Evolutionary conservation across 2,113 vertebrate genomes (phyloP).

Genomic region (Calyptomena viridis): DNA sequence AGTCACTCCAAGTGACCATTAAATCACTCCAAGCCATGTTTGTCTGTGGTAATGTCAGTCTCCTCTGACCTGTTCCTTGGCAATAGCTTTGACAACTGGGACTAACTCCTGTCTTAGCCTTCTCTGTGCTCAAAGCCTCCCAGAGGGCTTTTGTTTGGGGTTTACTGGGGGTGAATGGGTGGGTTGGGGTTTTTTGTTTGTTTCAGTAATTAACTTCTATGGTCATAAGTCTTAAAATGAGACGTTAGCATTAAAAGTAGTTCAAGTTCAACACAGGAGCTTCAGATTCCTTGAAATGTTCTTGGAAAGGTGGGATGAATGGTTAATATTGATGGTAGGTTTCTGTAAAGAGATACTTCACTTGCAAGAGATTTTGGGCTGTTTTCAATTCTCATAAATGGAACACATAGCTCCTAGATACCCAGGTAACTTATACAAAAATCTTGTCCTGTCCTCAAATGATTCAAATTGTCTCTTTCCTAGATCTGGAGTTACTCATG

Average conservation of each 20-base stretch:
- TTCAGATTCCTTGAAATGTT: background rate
- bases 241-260: background rate
- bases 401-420: background rate
- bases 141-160: background rate
- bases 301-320: background rate
- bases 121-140: background rate
- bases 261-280: background rate
- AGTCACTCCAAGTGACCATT: too few relatives aligned
- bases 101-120: background rate
- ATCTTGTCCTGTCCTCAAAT: background rate
- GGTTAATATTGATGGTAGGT: background rate
- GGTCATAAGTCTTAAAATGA: background rate
- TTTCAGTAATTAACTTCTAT: background rate
- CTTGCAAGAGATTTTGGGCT: background rate
- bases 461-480: background rate
- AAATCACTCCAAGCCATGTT: background rate
- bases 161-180: background rate
- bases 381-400: background rate
- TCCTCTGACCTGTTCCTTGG: background rate
- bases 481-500: background rate
- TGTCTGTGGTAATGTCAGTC: background rate
- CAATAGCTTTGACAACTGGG: background rate
- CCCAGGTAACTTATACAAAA: background rate
- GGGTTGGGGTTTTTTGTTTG: background rate
- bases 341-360: background rate